phyloP scores from a whole-genome alignment of 2,888 invertebrate genomes.

The Leptinotarsa juncta region DNA sequence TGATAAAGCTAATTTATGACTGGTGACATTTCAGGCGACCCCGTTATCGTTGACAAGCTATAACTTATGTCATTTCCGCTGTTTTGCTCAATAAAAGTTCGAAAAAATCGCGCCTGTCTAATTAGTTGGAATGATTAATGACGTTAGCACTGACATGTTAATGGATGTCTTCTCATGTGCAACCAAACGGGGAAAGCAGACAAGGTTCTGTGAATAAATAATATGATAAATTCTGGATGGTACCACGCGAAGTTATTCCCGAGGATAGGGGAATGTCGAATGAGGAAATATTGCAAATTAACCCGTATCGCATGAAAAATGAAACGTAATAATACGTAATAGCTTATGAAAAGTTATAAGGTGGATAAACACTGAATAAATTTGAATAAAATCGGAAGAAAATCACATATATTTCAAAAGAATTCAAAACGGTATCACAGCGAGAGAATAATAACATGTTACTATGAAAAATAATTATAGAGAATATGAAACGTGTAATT shows the following conservation, averaged over 20 bases:
- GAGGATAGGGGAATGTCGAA: neutral
- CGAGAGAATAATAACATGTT: too few relatives aligned
- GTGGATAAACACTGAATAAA: too few relatives aligned
- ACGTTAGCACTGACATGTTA: slow-evolving; percentile 41
- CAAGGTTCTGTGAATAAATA: slow-evolving; percentile 38
- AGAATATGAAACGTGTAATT: too few relatives aligned
- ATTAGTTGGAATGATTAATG: slow-evolving; percentile 55
- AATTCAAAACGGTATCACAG: too few relatives aligned
- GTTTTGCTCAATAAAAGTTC: slow-evolving; percentile 54
- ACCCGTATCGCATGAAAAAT: neutral
- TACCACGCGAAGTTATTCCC: neutral
- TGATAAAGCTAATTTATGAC: slow-evolving; percentile 61
- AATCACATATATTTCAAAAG: too few relatives aligned
- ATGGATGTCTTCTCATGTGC: slow-evolving; percentile 47
- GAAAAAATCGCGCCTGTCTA: slow-evolving; percentile 57
- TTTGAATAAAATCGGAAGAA: too few relatives aligned
- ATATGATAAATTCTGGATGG: slow-evolving; percentile 19
- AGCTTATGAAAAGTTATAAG: neutral
- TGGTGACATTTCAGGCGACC: slow-evolving; percentile 60
- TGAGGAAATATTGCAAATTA: slow-evolving; percentile 17
- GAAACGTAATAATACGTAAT: neutral
- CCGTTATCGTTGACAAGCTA: slow-evolving; percentile 60
- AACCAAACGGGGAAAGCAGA: slow-evolving; percentile 37
- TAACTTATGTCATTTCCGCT: slow-evolving; percentile 61
- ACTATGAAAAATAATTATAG: too few relatives aligned